Conservation (phyloP, 2,113 vertebrate genomes). For the Gobius niger region DNA sequence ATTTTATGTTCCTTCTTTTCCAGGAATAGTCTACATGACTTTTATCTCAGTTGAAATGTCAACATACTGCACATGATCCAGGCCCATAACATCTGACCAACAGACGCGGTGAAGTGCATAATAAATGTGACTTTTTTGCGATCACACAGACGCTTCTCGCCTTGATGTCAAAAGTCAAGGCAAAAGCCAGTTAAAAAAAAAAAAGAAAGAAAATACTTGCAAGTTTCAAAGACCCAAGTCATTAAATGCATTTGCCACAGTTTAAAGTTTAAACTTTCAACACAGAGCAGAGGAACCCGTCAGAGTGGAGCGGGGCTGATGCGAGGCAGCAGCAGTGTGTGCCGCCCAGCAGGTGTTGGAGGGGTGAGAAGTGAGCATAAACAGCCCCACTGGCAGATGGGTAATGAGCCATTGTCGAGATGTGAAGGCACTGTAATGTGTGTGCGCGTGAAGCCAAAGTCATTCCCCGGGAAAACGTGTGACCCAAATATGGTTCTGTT, state of each 20-base stretch:
- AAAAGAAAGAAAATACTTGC: background rate
- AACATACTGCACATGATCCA: no score
- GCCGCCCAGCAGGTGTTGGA: constrained; percentile 58
- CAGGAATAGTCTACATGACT: no score
- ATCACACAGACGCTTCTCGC: no score
- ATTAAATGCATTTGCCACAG: background rate
- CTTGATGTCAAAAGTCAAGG: no score
- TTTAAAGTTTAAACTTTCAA: constrained; percentile 6
- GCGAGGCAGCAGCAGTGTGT: background rate
- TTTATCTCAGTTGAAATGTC: no score
- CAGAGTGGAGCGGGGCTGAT: constrained; percentile 12
- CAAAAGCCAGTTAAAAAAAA: background rate
- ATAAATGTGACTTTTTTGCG: no score
- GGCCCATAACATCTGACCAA: no score
- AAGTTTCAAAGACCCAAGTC: background rate
- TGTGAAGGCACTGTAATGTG: constrained; percentile 14
- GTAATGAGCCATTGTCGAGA: constrained; percentile 58
- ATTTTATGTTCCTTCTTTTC: no score
- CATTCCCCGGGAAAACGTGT: constrained; percentile 52
- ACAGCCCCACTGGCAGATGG: constrained; percentile 53
- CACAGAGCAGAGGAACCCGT: constrained; percentile 10
- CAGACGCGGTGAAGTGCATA: no score
- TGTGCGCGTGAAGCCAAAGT: constrained; percentile 18
- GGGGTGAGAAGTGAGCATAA: constrained; percentile 51
- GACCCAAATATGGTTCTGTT: constrained; percentile 65